A percentile compares a stretch with the other conserved stretches of the same genome.
Evolutionary conservation across 2,888 invertebrate species (phyloP).

Genomic region (Synergus laeviventris): DNA sequence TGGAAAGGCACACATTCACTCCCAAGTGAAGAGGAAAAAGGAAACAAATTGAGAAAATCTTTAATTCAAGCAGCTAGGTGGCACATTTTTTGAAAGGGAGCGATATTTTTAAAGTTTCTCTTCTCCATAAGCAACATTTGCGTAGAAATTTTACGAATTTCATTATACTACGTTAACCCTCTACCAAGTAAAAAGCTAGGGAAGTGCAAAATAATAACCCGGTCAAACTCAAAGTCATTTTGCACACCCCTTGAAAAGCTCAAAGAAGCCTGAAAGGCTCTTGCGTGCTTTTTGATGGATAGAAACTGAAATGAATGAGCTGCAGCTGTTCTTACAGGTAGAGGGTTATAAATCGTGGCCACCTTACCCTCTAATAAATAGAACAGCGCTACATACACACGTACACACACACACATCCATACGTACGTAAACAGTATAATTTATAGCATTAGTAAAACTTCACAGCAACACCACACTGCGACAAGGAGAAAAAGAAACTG

Average conservation of each 20-base stretch:
- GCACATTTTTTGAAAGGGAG: neutral
- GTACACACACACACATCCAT: slow-evolving; percentile 54
- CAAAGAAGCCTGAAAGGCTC: neutral
- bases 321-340: neutral
- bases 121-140: neutral
- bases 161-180: neutral
- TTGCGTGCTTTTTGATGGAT: too few species aligned
- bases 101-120: neutral
- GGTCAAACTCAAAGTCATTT: too few species aligned
- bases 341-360: neutral
- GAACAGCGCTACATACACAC: slow-evolving; percentile 52
- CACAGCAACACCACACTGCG: slow-evolving; percentile 74
- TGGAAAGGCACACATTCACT: neutral
- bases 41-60: neutral
- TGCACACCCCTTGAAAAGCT: neutral
- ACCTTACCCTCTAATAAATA: neutral
- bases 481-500: slow-evolving; percentile 52
- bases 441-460: slow-evolving; percentile 62
- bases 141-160: neutral
- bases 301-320: neutral
- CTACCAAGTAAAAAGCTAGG: too few species aligned
- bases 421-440: slow-evolving; percentile 60
- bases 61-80: neutral
- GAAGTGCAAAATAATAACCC: too few species aligned
- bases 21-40: neutral